Evolutionary conservation across 2,113 vertebrate genomes (phyloP).

Genomic region (Muntiacus reevesi): DNA sequence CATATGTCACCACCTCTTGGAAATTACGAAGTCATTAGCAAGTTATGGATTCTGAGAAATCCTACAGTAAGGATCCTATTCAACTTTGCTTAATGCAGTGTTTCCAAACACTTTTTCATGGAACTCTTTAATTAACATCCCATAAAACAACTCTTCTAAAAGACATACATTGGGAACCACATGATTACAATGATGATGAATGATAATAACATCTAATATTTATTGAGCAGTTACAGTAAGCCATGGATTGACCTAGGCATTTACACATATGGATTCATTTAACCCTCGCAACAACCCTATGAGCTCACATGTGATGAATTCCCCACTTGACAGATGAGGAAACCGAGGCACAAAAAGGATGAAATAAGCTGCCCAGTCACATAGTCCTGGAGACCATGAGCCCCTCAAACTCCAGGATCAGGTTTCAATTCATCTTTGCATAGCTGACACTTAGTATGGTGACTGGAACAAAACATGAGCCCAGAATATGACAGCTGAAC

Average conservation of each 20-base stretch:
- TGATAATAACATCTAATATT: neutral
- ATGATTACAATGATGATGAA: neutral
- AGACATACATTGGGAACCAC: neutral
- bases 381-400: neutral
- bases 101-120: neutral
- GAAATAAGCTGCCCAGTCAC: constrained; percentile 3
- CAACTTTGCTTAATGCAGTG: neutral
- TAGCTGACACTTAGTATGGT: neutral
- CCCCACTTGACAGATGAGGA: constrained; percentile 29
- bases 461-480: neutral
- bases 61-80: neutral
- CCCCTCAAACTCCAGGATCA: neutral
- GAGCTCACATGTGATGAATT: neutral
- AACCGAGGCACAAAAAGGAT: neutral
- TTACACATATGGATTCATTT: constrained; percentile 21
- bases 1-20: neutral
- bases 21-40: constrained; percentile 13
- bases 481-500: neutral
- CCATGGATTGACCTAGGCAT: neutral
- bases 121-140: constrained; percentile 6
- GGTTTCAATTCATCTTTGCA: neutral
- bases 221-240: neutral
- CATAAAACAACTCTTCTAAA: constrained; percentile 1
- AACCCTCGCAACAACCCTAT: neutral
- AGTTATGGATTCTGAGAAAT: constrained; percentile 35